Base-by-base conservation (phyloP, 2,888 invertebrate genomes). In the Cacoxenus indagator region DNA sequence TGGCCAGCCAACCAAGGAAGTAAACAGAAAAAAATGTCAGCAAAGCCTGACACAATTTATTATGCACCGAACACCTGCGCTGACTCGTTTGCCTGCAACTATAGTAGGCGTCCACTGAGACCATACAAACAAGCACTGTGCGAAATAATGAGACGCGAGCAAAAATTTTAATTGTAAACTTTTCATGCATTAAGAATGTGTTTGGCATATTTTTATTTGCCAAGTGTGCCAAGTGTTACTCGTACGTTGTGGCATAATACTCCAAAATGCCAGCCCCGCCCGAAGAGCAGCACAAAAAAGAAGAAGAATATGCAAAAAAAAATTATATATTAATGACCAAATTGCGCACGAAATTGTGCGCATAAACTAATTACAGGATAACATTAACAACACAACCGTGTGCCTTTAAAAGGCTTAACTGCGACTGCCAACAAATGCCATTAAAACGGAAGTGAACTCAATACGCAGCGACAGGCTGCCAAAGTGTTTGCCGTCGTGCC, bases 351-450 rank as follows among this genome's bases (percentile, higher is more conserved):
- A 81, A 81, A 83, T 80, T 82, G 82, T 72, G 78, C 78, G 73
- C 81, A 82, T 83, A 83, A 81, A 83, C 81, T 83, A 81, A 81
- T 81, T 81, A 81, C 77, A 76, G 81, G 83, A 82, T 81, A 82
- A 83, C 78, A 75, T 82, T 81, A 81, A 83, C 82, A 82, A 61
- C 68, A 82, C 77, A 73, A 72, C 65, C 69, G 72, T 67, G 69
- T 70, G 81, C 76, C 72, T 73, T 76, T 78, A 76, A 76, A 76
- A 72, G 76, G 83, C 75, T 80, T 82, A 76, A 83, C 77, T 72
- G 70, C 64, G 55, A 51, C 27, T 55, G 24, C 43, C 43, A 59
- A 29, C 72, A 75, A 71, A 73, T 74, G 72, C 73, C 73, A 68
- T 72, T 76, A 68, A 71, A 72, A 64, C 75, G 76, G 72, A 75